These are phyloP conservation scores for Stenurella melanura DNA, from an alignment of 2,888 invertebrate species.

Conservation along the genomic window DNA sequence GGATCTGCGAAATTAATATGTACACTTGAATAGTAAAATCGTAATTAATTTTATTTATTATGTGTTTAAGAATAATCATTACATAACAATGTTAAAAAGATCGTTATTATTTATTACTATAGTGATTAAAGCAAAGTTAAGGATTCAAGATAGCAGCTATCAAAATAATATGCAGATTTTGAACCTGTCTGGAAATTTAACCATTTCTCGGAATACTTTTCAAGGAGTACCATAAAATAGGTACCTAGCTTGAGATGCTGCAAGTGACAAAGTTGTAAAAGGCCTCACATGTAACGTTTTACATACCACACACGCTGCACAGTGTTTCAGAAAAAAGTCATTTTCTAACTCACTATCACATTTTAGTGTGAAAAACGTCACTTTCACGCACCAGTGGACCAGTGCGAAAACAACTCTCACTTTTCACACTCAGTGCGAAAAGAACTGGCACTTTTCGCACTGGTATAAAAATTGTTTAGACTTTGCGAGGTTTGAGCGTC, in stretches of 20 bases:
- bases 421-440: too few relatives aligned
- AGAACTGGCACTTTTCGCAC: too few relatives aligned
- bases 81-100: conserved; percentile 1
- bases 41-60: neutral
- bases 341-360: too few relatives aligned
- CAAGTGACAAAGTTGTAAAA: neutral
- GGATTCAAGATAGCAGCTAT: neutral
- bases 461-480: too few relatives aligned
- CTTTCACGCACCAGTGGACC: too few relatives aligned
- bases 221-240: neutral
- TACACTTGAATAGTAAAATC: conserved; percentile 1
- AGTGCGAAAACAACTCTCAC: too few relatives aligned
- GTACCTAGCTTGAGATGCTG: neutral
- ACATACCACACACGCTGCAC: too few relatives aligned
- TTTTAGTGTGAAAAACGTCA: too few relatives aligned
- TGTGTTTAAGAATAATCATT: conserved; percentile 2
- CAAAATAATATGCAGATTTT: conserved; percentile 7
- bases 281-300: neutral
- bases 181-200: conserved; percentile 7
- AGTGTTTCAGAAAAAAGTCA: too few relatives aligned
- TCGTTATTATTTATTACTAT: neutral
- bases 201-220: neutral
- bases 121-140: neutral
- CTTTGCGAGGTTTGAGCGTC: too few relatives aligned
- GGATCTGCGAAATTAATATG: conserved; percentile 7